A percentile compares a stretch with the other conserved stretches of the same genome.
These are phyloP conservation scores for Bovichtus diacanthus DNA, from an alignment of 2,797 vertebrate species.

Conservation along the genomic window DNA sequence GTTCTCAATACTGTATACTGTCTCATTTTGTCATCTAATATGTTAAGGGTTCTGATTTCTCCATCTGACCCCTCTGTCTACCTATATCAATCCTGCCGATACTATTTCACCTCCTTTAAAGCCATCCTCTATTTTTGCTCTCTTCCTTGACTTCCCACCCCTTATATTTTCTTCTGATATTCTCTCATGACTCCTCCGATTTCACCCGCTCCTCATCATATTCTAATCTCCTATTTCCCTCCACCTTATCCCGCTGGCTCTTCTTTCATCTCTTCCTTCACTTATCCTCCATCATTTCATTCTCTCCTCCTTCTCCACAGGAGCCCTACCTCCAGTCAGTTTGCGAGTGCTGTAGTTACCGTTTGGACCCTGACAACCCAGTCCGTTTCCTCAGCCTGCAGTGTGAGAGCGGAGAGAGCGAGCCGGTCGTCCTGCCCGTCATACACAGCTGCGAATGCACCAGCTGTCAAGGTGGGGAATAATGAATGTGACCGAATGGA, in stretches of 20 bases:
- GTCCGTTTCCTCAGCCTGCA: conserved; percentile 88
- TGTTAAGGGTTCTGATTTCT: neutral
- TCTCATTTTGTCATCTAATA: neutral
- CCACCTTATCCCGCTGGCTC: neutral
- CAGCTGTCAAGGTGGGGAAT: conserved; percentile 89
- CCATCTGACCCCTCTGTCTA: neutral
- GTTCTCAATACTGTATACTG: neutral
- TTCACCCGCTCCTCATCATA: conserved; percentile 1
- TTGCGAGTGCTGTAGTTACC: conserved; percentile 93
- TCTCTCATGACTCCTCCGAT: neutral
- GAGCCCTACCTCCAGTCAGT: conserved; percentile 91
- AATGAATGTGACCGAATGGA: neutral
- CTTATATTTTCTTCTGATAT: neutral
- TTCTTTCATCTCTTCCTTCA: neutral
- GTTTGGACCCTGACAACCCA: conserved; percentile 87
- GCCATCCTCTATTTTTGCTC: neutral
- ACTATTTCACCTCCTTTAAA: neutral
- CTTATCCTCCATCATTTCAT: neutral
- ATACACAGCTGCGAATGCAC: conserved; percentile 94
- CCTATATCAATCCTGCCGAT: neutral
- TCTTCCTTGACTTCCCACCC: neutral
- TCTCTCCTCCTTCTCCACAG: conserved; percentile 63
- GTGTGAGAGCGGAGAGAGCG: conserved; percentile 83
- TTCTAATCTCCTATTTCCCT: conserved; percentile 17
- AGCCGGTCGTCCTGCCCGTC: conserved; percentile 89